Evolutionary conservation across 2,888 invertebrate species (phyloP).

Genomic region (Ceramica pisi): DNA sequence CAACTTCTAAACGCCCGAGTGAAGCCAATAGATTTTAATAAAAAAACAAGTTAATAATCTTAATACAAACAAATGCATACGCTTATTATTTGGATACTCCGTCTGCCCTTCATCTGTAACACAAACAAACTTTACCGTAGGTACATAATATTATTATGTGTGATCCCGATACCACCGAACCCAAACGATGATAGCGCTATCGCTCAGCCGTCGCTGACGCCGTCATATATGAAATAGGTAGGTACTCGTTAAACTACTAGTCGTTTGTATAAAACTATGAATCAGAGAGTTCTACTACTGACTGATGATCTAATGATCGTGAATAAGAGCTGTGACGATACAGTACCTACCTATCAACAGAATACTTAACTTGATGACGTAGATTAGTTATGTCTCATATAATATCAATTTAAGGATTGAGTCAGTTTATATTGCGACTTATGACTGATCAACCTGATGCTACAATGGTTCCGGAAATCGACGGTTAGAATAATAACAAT

Average conservation of each 20-base stretch:
- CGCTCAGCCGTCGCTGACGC: too few relatives aligned
- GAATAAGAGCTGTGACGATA: conserved; percentile 78
- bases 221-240: too few relatives aligned
- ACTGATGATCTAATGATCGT: conserved; percentile 73
- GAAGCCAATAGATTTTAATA: too few relatives aligned
- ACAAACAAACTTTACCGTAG: background rate
- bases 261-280: conserved; percentile 56
- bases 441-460: conserved; percentile 42
- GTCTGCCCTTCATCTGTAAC: conserved; percentile 4
- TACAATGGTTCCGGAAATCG: conserved; percentile 26
- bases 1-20: too few relatives aligned
- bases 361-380: conserved; percentile 54
- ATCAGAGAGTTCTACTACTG: conserved; percentile 59
- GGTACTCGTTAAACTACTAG: background rate
- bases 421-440: conserved; percentile 47
- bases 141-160: too few relatives aligned
- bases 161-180: too few relatives aligned
- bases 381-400: conserved; percentile 24
- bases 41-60: too few relatives aligned
- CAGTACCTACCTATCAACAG: conserved; percentile 21
- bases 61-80: too few relatives aligned
- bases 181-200: too few relatives aligned
- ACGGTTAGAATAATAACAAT: conserved; percentile 22
- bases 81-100: conserved; percentile 4
- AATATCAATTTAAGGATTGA: conserved; percentile 35